These are phyloP conservation scores for Tetragnatha montana DNA, from an alignment of 2,888 invertebrate genomes.

Conservation along the genomic window DNA sequence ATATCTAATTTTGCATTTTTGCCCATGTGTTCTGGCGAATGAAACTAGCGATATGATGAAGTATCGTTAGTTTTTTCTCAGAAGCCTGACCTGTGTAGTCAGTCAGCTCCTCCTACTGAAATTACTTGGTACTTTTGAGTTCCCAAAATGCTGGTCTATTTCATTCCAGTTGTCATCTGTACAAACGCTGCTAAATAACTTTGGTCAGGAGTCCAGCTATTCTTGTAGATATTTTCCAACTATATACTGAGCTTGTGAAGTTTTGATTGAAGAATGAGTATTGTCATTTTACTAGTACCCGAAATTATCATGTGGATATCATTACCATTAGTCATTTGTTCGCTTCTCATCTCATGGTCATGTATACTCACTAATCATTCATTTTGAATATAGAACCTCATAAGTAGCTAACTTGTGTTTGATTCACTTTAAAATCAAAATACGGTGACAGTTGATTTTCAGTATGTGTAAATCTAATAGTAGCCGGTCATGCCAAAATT, in stretches of 20 bases:
- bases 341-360: constrained; percentile 40
- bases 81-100: background rate
- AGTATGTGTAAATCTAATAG: background rate
- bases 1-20: background rate
- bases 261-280: constrained; percentile 36
- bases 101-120: background rate
- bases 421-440: constrained; percentile 31
- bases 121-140: background rate
- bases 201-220: constrained; percentile 8
- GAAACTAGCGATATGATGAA: background rate
- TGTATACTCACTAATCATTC: constrained; percentile 41
- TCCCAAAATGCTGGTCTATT: constrained; percentile 18
- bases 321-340: constrained; percentile 34
- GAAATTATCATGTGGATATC: constrained; percentile 39
- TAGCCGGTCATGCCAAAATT: constrained; percentile 18
- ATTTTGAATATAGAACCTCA: constrained; percentile 42
- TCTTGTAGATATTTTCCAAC: constrained; percentile 40
- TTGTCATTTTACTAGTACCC: constrained; percentile 27
- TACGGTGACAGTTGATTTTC: constrained; percentile 11
- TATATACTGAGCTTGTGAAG: constrained; percentile 50
- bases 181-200: constrained; percentile 34
- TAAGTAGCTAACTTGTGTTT: constrained; percentile 49
- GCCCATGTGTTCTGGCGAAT: background rate
- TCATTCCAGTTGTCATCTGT: constrained; percentile 42
- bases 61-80: background rate